Evolutionary conservation across 2,888 invertebrate genomes (phyloP), one percentile per base, ranked within the genome.

Genomic region (Synergus itoensis): DNA sequence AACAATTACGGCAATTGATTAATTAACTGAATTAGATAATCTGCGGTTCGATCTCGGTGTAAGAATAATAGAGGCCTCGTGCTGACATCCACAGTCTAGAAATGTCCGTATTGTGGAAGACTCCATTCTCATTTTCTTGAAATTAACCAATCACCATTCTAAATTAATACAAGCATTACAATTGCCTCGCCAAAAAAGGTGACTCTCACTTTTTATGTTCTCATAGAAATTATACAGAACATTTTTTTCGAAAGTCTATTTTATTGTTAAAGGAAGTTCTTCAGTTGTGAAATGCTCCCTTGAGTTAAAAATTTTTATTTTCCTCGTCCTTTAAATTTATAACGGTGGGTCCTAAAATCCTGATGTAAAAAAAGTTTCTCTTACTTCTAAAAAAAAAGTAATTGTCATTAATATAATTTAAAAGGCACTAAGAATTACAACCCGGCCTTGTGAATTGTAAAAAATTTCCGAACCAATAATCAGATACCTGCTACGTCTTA

Each of bases 11-110:
- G 82, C 89, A 90, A 90, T 91, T 89, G 90, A 88, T 89, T 89
- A 90, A 92, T 91, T 90, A 89, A 88, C 86, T 84, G 87, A 91
- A 91, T 91, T 90, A 89, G 88, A 88, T 89, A 89, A 89, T 89
- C 88, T 87, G 83, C 83, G 77, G 84, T 86, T 88, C 87, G 88
- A 87, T 88, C 87, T 80, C 84, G 77, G 79, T 77, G 82, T 82
- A 84, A 86, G 84, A 86, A 84, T 85, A 86, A 88, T 86, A 84
- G 84, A 80, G 63, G 63, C 62, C 41, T 81, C 77, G 80, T 82
- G 77, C 75, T 77, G 80, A 79, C 45, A 63, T 84, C 79, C 60
- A 77, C 65, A 45, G 77, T 48, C 77, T 67, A 81, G 78, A 64
- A 65, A 79, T 73, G 79, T 81, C 77, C 83, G 84, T 83, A 76